These are phyloP conservation scores for Ptychoptera albimana DNA, from an alignment of 2,888 invertebrate species.

Conservation along the genomic window DNA sequence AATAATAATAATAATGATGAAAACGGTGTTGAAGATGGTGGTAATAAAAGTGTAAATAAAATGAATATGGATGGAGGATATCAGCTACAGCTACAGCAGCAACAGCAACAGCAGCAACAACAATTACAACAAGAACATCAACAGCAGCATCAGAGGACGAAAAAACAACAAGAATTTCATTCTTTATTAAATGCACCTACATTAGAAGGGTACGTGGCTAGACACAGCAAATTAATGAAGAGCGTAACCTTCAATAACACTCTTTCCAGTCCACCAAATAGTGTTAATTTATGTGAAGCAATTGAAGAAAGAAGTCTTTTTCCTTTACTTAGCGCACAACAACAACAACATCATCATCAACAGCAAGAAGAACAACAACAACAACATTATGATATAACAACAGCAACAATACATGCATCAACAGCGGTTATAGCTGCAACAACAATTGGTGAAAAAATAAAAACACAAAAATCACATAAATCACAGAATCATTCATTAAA, in stretches of 20 bases:
- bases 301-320: slow-evolving; percentile 6
- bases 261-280: slow-evolving; percentile 59
- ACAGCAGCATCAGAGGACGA: background rate
- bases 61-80: no score
- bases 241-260: slow-evolving; percentile 83
- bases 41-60: no score
- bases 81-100: background rate
- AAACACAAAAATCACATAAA: no score
- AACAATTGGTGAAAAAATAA: no score
- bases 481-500: no score
- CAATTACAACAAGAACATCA: background rate
- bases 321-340: slow-evolving; percentile 7
- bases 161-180: slow-evolving; percentile 10
- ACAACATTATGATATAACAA: background rate
- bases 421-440: background rate
- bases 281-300: slow-evolving; percentile 21
- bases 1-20: no score
- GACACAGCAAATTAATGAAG: slow-evolving; percentile 76
- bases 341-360: background rate
- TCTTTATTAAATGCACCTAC: slow-evolving; percentile 67
- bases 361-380: background rate
- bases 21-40: no score
- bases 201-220: slow-evolving; percentile 73
- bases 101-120: background rate
- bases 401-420: background rate